phyloP scores from a whole-genome alignment of 2,888 invertebrate genomes.

The Leuctra nigra region DNA sequence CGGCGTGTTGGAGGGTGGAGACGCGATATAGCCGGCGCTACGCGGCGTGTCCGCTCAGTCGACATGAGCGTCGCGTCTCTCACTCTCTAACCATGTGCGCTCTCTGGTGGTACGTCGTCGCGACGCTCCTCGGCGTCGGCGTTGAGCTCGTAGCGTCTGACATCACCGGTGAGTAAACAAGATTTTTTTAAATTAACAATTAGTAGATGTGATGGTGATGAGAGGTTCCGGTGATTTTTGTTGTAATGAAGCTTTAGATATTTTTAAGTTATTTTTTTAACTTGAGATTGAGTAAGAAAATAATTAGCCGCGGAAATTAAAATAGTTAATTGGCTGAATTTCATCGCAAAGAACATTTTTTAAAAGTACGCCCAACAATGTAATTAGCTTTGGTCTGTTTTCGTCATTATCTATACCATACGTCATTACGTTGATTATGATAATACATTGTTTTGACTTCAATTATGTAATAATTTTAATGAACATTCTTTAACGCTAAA shows the following conservation, averaged over 20 bases:
- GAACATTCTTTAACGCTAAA: no score
- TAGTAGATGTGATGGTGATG: not conserved
- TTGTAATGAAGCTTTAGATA: not conserved
- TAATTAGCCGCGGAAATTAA: not conserved
- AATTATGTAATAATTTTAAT: no score
- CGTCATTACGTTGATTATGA: no score
- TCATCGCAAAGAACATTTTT: no score
- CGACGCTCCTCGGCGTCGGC: slow-evolving; percentile 9
- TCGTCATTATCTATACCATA: no score
- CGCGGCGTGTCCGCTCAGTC: not conserved
- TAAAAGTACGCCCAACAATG: no score
- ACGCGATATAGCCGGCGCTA: slow-evolving; percentile 7
- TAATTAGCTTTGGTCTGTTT: no score
- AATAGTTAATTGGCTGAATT: no score
- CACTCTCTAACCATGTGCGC: slow-evolving; percentile 1
- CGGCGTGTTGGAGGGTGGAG: slow-evolving; percentile 1
- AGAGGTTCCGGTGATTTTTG: not conserved
- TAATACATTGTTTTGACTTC: no score
- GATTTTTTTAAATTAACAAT: not conserved
- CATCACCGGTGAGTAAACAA: slow-evolving; percentile 23
- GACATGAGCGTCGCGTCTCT: not conserved
- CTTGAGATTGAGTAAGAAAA: not conserved
- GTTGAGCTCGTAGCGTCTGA: slow-evolving; percentile 13
- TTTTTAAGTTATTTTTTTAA: no score
- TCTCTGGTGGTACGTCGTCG: slow-evolving; percentile 1